Base-by-base conservation (phyloP, 1,140 invertebrate genomes). In the Plodia interpunctella region DNA sequence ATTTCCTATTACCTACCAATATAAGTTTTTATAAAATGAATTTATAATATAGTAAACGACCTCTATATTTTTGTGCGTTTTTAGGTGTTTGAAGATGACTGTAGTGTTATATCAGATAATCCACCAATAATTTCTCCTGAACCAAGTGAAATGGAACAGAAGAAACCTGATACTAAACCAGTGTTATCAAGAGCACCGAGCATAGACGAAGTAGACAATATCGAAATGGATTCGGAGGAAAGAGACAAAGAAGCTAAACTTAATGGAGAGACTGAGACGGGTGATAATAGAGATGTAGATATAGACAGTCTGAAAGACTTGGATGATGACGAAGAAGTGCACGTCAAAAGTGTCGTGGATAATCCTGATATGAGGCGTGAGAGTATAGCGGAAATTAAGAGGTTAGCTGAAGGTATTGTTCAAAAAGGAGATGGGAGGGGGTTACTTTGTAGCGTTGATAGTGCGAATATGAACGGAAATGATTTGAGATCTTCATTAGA, bases 81-180 rank as follows among this genome's bases (percentile, higher is more conserved):
- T 35, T 19, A 92, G 91, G 91, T 92, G 28, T 92, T 92, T 57
- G 92, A 92, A 87, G 92, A 92, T 58, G 90, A 91, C 59, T 90
- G 89, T 58, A 91, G 91, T 59, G 90, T 90, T 13, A 87, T 91
- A 78, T 90, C 90, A 49, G 88, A 91, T 55, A 91, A 91, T 64
- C 88, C 90, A 57, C 90, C 90, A 38, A 66, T 90, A 0, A 81
- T 90, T 13, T 90, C 90, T 20, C 88, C 90, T 4, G 87, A 89
- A 65, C 84, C 81, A 0, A 90, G 83, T 62, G 87, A 90, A 35
- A 83, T 66, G 13, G 88, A 90, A 60, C 87, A 88, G 57, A 83
- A 81, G 61, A 83, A 72, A 62, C 67, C 68, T 20, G 86, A 88
- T n/a, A 58, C 65, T 11, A 88, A 90, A 62, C 83, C 83, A 44